Evolutionary conservation across 2,888 invertebrate genomes (phyloP), one percentile per base, ranked within the genome.

Genomic region (Chrysodeixis includens): DNA sequence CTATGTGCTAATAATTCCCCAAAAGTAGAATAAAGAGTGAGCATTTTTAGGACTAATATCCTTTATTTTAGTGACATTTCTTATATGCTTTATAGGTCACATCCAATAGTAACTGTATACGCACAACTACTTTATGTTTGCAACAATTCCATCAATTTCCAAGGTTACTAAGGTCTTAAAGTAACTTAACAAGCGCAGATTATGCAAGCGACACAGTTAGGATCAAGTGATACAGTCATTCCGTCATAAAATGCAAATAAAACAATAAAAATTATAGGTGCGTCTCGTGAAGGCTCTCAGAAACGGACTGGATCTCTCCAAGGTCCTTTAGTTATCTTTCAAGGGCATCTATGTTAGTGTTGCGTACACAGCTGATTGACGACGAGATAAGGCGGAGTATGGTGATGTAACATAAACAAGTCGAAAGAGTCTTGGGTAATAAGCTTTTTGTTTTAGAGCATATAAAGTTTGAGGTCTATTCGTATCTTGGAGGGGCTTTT

Each of bases 261-360:
- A 69, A 60, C 56, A 55, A 57, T 59, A 67, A 59, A 32, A 60
- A 26, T 52, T 44, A 51, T 54, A 70, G 64, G 73, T 58, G 68
- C 46, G 77, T 61, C 62, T 52, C 18, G 55, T 58, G 67, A 77
- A 70, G 69, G 78, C 60, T 62, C 46, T 46, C 26, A 66, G 56
- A 57, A 54, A 64, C 53, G 62, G 64, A 76, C 77, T 67, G 62
- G 78, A 70, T 80, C 60, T 67, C 32, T 51, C 18, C 58, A 78
- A 78, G 74, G 74, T 68, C 77, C 67, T 30, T 16, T 9, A 16
- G 51, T 54, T 69, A 68, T 64, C 66, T 26, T 44, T 44, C 69
- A 80, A 80, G 81, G 78, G 74, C 61, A 65, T 66, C 49, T 32
- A 30, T 65, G 62, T 58, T 68, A 70, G 55, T 68, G 64, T 60